Conservation (phyloP, 2,888 invertebrate species). For the Scaptomyza flava region DNA sequence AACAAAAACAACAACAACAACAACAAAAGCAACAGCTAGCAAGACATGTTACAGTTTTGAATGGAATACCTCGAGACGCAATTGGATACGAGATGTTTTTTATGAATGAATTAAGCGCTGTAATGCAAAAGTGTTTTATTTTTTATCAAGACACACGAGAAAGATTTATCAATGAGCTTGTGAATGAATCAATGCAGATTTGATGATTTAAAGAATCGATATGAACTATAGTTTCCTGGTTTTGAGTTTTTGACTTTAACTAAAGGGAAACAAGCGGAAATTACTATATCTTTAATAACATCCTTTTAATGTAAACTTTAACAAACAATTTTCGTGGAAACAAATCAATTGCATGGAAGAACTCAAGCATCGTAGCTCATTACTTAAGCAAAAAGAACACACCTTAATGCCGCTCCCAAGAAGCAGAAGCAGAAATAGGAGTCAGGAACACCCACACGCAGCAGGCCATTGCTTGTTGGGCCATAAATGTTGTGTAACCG, state of each 20-base stretch:
- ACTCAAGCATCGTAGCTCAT: conserved; percentile 35
- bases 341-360: conserved; percentile 5
- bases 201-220: too few relatives aligned
- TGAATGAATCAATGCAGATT: conserved; percentile 11
- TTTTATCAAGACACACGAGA: too few relatives aligned
- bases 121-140: conserved; percentile 26
- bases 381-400: conserved; percentile 67
- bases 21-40: conserved; percentile 20
- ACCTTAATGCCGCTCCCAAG: conserved; percentile 41
- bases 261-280: too few relatives aligned
- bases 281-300: too few relatives aligned
- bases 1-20: conserved; percentile 24
- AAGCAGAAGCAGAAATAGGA: background rate
- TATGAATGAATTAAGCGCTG: conserved; percentile 53
- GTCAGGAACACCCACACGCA: conserved; percentile 63
- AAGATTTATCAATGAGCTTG: conserved; percentile 30
- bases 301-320: background rate
- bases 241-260: too few relatives aligned
- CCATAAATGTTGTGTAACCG: conserved; percentile 66
- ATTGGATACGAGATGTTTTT: conserved; percentile 41
- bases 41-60: conserved; percentile 52
- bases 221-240: too few relatives aligned
- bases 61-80: conserved; percentile 41
- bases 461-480: conserved; percentile 41
- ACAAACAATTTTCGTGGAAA: conserved; percentile 22